Base-by-base conservation (phyloP, 2,888 invertebrate species). In the Eubasilissa splendida region DNA sequence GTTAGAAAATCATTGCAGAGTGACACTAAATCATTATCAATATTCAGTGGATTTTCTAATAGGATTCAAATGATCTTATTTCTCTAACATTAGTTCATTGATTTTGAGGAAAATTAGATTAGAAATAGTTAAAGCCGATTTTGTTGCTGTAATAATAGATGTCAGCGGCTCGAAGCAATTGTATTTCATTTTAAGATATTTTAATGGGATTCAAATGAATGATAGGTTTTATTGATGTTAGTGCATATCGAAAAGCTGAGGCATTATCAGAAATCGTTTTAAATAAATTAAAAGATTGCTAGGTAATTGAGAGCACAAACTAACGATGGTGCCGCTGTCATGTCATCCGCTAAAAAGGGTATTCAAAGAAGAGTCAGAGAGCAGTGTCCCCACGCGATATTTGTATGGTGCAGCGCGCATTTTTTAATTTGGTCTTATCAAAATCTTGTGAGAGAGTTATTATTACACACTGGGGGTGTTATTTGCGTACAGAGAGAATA, bases 251-350 rank as follows among this genome's bases (percentile, higher is more conserved):
- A 22, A 22, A 22, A 22, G 22, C 22, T 22, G 22, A 22, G 22
- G 22, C 22, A 22, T 1, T 22, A 22, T 22, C 22, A 22, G 22
- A 22, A 22, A 22, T 22, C 22, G 22, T 22, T 22, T 22, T 22
- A 22, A 22, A 22, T 22, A 22, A 22, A 22, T 22, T 22, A 85
- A 7, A 83, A 81, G 22, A 82, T 84, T 59, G 77, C 79, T 42
- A 85, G 84, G 31, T 86, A 86, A 80, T 54, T 86, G 12, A 85
- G 85, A 31, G 85, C 85, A 10, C 86, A 86, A 84, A 86, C 85
- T 33, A 86, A 86, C 77, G 85, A 86, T 76, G 86, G 85, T 9
- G 86, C 85, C 4, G 84, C 85, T 42, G 85, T 86, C 8, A 85
- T 85, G 83, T 80, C 84, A 50, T 85, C 84, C 42, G 82, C 85